Conservation (phyloP, 2,888 invertebrate species). For the Phortica magna region DNA sequence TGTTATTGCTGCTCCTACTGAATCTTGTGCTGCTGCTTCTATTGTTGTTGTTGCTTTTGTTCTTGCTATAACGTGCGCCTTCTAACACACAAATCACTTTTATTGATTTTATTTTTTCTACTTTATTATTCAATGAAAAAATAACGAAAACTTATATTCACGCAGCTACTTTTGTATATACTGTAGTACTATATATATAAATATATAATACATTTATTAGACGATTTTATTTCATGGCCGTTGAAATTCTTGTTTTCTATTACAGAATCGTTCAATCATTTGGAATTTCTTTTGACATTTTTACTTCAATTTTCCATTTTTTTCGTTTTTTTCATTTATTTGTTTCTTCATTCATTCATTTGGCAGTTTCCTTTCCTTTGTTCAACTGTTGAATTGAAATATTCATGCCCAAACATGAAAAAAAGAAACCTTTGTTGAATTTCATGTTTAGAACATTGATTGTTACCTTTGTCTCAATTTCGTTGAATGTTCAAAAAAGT, state of each 20-base stretch:
- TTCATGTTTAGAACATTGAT: no score
- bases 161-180: neutral
- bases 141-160: neutral
- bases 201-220: constrained; percentile 24
- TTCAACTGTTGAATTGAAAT: neutral
- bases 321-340: neutral
- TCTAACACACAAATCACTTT: constrained; percentile 28
- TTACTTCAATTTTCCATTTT: constrained; percentile 3
- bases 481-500: no score
- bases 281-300: constrained; percentile 25
- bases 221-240: constrained; percentile 24
- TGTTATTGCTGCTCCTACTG: neutral
- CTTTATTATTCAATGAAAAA: neutral
- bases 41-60: constrained; percentile 9
- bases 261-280: constrained; percentile 9
- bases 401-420: no score
- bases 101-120: constrained; percentile 24
- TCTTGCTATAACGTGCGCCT: neutral
- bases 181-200: neutral
- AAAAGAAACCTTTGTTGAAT: no score
- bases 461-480: no score
- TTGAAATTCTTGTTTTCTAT: constrained; percentile 20
- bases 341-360: constrained; percentile 8
- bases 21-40: neutral
- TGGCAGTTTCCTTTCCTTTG: neutral